A percentile compares a stretch with the other conserved stretches of the same genome.
Evolutionary conservation across 2,113 vertebrate species (phyloP).

Genomic region (Kryptolebias marmoratus): DNA sequence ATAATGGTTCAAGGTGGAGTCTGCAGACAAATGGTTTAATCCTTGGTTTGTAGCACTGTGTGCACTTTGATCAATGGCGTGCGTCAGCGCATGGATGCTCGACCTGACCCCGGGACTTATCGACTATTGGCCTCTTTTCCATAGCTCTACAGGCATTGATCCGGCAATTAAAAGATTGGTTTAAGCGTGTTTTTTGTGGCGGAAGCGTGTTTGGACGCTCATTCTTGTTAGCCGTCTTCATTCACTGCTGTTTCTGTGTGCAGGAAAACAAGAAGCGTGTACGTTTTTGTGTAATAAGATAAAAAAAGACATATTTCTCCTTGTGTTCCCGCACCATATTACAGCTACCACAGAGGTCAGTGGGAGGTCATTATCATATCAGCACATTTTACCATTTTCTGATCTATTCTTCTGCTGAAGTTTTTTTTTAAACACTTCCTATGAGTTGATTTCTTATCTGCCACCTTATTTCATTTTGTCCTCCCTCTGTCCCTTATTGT

Average conservation of each 20-base stretch:
- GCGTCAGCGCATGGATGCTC: constrained; percentile 21
- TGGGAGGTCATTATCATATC: constrained; percentile 48
- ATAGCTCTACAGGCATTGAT: constrained; percentile 68
- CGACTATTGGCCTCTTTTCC: constrained; percentile 65
- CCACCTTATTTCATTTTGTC: background rate
- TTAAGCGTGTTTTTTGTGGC: constrained; percentile 40
- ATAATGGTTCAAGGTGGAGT: constrained; percentile 66
- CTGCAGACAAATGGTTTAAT: constrained; percentile 54
- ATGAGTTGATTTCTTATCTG: constrained; percentile 5
- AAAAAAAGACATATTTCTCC: constrained; percentile 29
- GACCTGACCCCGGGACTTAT: constrained; percentile 45
- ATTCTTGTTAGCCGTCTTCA: background rate
- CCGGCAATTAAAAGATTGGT: constrained; percentile 74
- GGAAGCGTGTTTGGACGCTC: background rate
- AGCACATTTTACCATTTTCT: constrained; percentile 31
- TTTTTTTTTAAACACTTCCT: background rate
- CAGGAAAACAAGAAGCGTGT: background rate
- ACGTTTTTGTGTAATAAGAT: constrained; percentile 34
- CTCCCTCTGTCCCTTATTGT: background rate
- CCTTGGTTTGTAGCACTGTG: constrained; percentile 49
- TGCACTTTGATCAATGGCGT: constrained; percentile 62
- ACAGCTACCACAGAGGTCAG: constrained; percentile 23
- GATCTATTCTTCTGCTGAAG: constrained; percentile 8
- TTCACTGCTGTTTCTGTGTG: background rate
- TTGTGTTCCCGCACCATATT: constrained; percentile 22